phyloP scores from a whole-genome alignment of 2,888 invertebrate species.

The Campoplex nolae region DNA sequence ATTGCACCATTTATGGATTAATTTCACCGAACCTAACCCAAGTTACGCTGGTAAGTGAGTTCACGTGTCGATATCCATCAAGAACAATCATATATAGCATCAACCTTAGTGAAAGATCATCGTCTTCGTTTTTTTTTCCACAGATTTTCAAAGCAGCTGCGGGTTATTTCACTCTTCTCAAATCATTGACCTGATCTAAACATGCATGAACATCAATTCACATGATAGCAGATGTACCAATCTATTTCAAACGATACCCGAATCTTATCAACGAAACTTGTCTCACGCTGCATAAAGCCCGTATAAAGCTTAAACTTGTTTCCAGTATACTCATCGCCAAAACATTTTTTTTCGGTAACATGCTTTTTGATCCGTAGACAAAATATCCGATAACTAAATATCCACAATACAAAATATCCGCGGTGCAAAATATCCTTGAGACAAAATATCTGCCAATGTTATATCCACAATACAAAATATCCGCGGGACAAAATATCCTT shows the following conservation, averaged over 20 bases:
- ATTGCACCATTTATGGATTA: conserved; percentile 55
- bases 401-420: too few relatives aligned
- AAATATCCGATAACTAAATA: too few relatives aligned
- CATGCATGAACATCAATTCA: not conserved
- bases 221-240: not conserved
- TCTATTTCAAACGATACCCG: not conserved
- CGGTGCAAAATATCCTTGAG: too few relatives aligned
- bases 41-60: conserved; percentile 48
- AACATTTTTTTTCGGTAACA: not conserved
- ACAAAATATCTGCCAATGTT: too few relatives aligned
- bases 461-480: too few relatives aligned
- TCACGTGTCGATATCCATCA: not conserved
- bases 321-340: not conserved
- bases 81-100: not conserved
- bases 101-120: not conserved
- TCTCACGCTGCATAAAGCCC: not conserved
- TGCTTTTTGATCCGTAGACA: too few relatives aligned
- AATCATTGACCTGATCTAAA: conserved; percentile 28
- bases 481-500: too few relatives aligned
- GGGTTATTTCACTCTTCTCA: conserved; percentile 36
- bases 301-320: not conserved
- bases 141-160: conserved; percentile 39
- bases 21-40: conserved; percentile 40
- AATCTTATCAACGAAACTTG: not conserved
- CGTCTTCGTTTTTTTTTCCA: not conserved